Evolutionary conservation across 30 jellyfish, hydroid and myxozoan genomes (phyloP), one percentile per base, ranked within the genome.

Genomic region (Haliclystus octoradiatus): DNA sequence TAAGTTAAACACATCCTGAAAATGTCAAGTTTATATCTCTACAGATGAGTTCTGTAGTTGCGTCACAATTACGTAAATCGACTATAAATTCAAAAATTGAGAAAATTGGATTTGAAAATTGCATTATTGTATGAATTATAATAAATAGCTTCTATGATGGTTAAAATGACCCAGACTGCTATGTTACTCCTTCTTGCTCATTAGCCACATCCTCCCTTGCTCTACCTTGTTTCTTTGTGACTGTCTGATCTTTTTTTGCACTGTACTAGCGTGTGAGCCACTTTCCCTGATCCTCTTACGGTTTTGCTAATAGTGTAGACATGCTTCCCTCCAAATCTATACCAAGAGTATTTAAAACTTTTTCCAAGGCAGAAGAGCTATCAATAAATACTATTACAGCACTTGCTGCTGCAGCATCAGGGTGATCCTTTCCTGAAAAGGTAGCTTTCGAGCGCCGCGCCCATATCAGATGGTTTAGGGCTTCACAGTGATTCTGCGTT

Each of bases 391-490:
- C 73, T 29, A 63, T 3, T 3, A 63, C 73, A 22, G 73, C 63
- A 26, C 73, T 29, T 3, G 73, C 73, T 9, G n/a, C 9, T 26
- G 73, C 73, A 63, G 22, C 24, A 29, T 63, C 73, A 63, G 29
- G 29, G 64, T 26, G 64, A 22, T 63, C 73, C 64, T 64, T 63
- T 19, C 65, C 73, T 3, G 73, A 63, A 29, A 25, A 63, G 15
- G 29, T 25, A 7, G 65, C 7, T 29, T 66, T 66, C 28, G 76
- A 70, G 26, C 76, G 34, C 34, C 76, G 31, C 34, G 76, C 24
- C 76, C 76, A 66, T 3, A 66, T 66, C 34, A 66, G 31, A 66
- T 34, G 70, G 71, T 66, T 66, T 19, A 66, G 72, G n/a, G 76
- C 25, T 31, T 66, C 76, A 34, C 76, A 66, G 31, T 34, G 19